These are phyloP conservation scores for Seriola dumerili DNA, from an alignment of 2,113 vertebrate species.

Conservation along the genomic window DNA sequence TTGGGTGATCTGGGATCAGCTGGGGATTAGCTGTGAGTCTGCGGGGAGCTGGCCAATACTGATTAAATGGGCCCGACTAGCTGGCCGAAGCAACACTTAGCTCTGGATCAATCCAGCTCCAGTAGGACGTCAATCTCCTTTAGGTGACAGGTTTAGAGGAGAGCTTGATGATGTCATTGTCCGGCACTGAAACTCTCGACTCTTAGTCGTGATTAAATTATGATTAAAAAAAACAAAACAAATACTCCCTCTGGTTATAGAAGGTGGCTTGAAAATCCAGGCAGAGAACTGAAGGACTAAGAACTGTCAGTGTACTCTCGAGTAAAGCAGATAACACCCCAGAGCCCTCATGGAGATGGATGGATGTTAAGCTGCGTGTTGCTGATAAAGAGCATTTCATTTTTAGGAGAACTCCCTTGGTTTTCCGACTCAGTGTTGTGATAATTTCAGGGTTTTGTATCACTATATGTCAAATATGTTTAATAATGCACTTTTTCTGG, in stretches of 20 bases:
- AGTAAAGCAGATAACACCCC: constrained; percentile 6
- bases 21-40: constrained; percentile 47
- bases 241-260: neutral
- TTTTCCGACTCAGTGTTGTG: too few relatives aligned
- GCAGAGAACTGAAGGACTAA: neutral
- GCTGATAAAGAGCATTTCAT: neutral
- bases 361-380: neutral
- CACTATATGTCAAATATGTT: too few relatives aligned
- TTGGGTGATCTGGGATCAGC: constrained; percentile 51
- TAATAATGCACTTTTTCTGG: too few relatives aligned
- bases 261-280: neutral
- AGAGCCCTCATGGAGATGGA: neutral
- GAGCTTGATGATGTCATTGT: constrained; percentile 47
- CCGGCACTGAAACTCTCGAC: constrained; percentile 28
- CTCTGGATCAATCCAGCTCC: constrained; percentile 46
- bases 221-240: neutral
- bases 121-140: constrained; percentile 57
- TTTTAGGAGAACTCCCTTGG: too few relatives aligned
- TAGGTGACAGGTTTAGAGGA: constrained; percentile 66
- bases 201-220: constrained; percentile 54
- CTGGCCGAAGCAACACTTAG: constrained; percentile 54
- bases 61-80: constrained; percentile 56
- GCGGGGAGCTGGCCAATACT: constrained; percentile 33
- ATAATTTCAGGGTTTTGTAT: too few relatives aligned
- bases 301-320: constrained; percentile 2